These are phyloP conservation scores for Spheniscus mendiculus DNA, from an alignment of 2,113 vertebrate species.

Conservation along the genomic window DNA sequence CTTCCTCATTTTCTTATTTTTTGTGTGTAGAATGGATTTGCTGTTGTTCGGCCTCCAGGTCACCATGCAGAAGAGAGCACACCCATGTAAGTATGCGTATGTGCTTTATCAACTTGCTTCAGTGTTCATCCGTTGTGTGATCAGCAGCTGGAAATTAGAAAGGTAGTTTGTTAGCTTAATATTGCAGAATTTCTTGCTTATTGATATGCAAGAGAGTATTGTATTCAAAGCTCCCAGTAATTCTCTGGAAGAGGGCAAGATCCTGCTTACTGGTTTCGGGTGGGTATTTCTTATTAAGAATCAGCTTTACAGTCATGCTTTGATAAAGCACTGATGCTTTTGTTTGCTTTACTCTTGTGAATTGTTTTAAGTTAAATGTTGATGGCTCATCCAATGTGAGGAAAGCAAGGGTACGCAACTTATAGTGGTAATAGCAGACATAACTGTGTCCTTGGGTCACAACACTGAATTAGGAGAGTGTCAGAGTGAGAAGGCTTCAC, in stretches of 20 bases:
- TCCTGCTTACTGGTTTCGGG: neutral
- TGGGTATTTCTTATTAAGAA: neutral
- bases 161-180: neutral
- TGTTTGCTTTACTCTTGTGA: neutral
- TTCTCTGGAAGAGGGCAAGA: neutral
- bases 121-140: neutral
- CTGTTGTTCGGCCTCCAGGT: conserved; percentile 94
- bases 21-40: conserved; percentile 89
- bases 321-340: neutral
- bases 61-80: conserved; percentile 97
- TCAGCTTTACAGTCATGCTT: neutral
- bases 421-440: neutral
- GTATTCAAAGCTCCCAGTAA: neutral
- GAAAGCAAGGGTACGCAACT: neutral
- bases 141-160: neutral
- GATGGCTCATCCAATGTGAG: neutral
- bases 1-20: neutral
- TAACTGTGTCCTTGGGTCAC: neutral
- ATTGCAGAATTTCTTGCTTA: neutral
- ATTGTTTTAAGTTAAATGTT: neutral
- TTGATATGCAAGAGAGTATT: neutral
- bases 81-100: conserved; percentile 85
- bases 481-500: neutral
- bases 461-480: neutral
- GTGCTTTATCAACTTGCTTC: neutral